Percentiles rank a stretch among this genome's conserved stretches.
Evolutionary conservation across 2,113 vertebrate species (phyloP).

Genomic region (Procapra przewalskii): DNA sequence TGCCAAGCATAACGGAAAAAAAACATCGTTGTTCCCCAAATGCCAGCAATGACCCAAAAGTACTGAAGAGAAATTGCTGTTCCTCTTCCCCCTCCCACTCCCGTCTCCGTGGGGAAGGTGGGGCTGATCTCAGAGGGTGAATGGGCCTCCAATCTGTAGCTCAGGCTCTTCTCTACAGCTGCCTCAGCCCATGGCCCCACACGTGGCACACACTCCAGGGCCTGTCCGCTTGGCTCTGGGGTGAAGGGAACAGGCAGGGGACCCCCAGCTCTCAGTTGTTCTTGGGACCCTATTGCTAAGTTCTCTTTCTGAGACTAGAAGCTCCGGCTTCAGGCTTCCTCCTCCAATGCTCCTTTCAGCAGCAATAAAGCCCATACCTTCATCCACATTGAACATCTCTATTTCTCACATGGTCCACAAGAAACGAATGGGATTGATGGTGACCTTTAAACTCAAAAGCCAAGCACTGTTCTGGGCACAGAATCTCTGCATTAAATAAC

Average conservation of each 20-base stretch:
- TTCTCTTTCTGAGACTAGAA: too few species aligned
- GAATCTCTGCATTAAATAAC: background rate
- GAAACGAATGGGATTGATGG: background rate
- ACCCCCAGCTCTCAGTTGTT: background rate
- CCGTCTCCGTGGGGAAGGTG: fast-evolving
- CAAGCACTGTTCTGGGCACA: background rate
- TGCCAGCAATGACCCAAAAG: background rate
- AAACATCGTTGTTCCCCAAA: background rate
- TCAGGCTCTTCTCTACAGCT: background rate
- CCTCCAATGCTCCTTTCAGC: background rate
- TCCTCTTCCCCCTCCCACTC: fast-evolving
- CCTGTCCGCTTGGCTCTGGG: fast-evolving
- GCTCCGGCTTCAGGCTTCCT: background rate
- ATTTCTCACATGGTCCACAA: background rate
- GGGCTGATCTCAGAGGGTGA: too few species aligned
- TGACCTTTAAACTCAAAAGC: background rate
- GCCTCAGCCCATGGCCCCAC: background rate
- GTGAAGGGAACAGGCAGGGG: background rate
- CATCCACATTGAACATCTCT: background rate
- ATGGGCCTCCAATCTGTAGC: background rate
- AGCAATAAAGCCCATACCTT: background rate
- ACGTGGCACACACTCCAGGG: background rate
- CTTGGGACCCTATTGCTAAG: background rate
- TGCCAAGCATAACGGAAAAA: background rate
- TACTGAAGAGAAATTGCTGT: background rate